A percentile compares a stretch with the other conserved stretches of the same genome.
Conservation (phyloP, 2,797 vertebrate genomes). For the Lagocephalus sceleratus region DNA sequence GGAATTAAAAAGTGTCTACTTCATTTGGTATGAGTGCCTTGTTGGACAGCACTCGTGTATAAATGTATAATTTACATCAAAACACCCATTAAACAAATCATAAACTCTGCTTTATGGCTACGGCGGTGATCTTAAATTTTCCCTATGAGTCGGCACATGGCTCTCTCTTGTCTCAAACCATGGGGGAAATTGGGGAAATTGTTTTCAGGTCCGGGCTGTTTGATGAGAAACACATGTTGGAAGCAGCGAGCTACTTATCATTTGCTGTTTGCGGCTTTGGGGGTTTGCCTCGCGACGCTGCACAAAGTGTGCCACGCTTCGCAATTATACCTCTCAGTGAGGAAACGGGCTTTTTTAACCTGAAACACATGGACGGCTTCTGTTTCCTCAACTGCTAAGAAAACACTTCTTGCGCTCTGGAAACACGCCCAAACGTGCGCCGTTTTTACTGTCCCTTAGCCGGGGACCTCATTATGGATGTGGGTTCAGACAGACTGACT, state of each 20-base stretch:
- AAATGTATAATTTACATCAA: constrained; percentile 83
- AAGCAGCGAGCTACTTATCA: constrained; percentile 71
- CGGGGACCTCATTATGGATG: constrained; percentile 56
- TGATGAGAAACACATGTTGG: constrained; percentile 90
- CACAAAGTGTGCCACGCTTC: constrained; percentile 70
- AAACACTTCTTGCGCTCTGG: constrained; percentile 80
- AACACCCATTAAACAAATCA: constrained; percentile 81
- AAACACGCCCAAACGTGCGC: constrained; percentile 71
- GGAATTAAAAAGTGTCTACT: constrained; percentile 73
- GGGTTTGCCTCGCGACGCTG: constrained; percentile 70
- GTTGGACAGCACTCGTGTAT: constrained; percentile 77
- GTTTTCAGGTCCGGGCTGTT: constrained; percentile 82
- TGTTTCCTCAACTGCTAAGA: constrained; percentile 89
- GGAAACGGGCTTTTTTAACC: constrained; percentile 85
- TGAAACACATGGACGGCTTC: constrained; percentile 84
- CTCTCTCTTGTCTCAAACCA: constrained; percentile 82
- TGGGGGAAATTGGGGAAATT: constrained; percentile 88
- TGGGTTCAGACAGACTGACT: constrained; percentile 43
- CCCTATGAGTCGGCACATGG: constrained; percentile 70
- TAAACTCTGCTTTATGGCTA: constrained; percentile 78
- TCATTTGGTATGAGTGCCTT: constrained; percentile 79
- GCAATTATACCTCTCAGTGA: constrained; percentile 78
- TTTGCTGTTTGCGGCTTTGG: constrained; percentile 76
- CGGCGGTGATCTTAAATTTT: constrained; percentile 78
- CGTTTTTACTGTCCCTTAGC: constrained; percentile 53